phyloP scores from a whole-genome alignment of 2,888 invertebrate species.

The Trachelus stipa region DNA sequence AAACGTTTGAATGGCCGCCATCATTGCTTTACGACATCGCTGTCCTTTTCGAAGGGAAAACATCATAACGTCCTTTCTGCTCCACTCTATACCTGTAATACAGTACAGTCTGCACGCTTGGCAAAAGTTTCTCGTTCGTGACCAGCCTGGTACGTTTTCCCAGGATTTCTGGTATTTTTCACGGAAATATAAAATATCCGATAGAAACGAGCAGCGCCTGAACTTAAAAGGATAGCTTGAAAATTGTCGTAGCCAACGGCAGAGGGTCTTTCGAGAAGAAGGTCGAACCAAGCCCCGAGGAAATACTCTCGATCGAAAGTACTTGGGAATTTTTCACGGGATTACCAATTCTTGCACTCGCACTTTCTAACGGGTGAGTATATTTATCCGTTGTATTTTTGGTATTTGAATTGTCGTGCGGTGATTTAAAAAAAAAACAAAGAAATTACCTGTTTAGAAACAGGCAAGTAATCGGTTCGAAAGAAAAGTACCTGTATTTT shows the following conservation, averaged over 20 bases:
- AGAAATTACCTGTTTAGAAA: not conserved
- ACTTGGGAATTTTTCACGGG: not conserved
- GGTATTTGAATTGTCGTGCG: not conserved
- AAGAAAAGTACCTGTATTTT: not conserved
- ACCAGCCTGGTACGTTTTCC: conserved; percentile 12
- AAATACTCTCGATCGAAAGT: not conserved
- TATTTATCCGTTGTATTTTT: not conserved
- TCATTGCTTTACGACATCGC: conserved; percentile 39
- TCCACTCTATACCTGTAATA: not conserved
- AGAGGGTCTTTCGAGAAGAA: not conserved
- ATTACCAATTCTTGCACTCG: not conserved
- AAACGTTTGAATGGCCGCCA: conserved; percentile 31
- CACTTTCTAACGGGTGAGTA: not conserved
- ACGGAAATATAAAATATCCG: conserved; percentile 15
- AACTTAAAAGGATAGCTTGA: not conserved
- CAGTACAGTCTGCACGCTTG: not conserved
- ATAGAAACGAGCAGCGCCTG: not conserved
- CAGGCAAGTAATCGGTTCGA: not conserved
- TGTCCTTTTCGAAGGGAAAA: conserved; percentile 26
- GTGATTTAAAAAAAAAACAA: not conserved
- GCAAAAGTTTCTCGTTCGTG: not conserved
- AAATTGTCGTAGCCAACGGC: not conserved
- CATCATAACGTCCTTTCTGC: not conserved
- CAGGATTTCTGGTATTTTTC: conserved; percentile 18
- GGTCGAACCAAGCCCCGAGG: not conserved